phyloP scores from a whole-genome alignment of 2,113 vertebrate species.

The Tachysurus fulvidraco region DNA sequence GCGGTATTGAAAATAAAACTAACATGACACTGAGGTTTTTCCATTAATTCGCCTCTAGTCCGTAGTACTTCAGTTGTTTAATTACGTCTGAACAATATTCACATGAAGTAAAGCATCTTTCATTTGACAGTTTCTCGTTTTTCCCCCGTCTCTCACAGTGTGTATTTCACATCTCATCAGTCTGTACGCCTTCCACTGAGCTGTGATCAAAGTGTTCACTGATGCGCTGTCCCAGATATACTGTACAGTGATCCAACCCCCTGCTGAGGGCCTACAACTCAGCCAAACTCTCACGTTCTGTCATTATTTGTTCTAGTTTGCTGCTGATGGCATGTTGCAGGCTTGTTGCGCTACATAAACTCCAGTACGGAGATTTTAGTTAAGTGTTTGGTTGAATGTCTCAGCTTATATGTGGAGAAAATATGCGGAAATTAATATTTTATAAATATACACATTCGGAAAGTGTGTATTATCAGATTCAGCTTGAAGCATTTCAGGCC shows the following conservation, averaged over 20 bases:
- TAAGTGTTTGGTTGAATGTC: neutral
- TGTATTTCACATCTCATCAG: slow-evolving; percentile 16
- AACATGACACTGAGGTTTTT: neutral
- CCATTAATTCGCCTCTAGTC: neutral
- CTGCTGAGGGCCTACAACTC: neutral
- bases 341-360: neutral
- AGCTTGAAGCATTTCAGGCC: neutral
- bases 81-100: neutral
- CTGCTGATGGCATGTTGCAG: neutral
- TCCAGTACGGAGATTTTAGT: neutral
- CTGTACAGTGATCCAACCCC: slow-evolving; percentile 23
- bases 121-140: neutral
- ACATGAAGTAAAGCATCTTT: neutral
- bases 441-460: too few relatives aligned
- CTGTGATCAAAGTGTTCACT: slow-evolving; percentile 35
- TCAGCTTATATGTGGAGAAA: neutral
- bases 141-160: neutral
- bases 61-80: neutral
- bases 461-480: too few relatives aligned
- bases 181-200: neutral
- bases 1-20: neutral
- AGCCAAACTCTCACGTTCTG: slow-evolving; percentile 8
- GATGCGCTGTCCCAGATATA: slow-evolving; percentile 39
- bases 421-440: neutral
- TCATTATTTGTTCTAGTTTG: slow-evolving; percentile 30